Evolutionary conservation across 1,140 invertebrate genomes (phyloP), one percentile per base, ranked within the genome.

Genomic region (Proales similis): DNA sequence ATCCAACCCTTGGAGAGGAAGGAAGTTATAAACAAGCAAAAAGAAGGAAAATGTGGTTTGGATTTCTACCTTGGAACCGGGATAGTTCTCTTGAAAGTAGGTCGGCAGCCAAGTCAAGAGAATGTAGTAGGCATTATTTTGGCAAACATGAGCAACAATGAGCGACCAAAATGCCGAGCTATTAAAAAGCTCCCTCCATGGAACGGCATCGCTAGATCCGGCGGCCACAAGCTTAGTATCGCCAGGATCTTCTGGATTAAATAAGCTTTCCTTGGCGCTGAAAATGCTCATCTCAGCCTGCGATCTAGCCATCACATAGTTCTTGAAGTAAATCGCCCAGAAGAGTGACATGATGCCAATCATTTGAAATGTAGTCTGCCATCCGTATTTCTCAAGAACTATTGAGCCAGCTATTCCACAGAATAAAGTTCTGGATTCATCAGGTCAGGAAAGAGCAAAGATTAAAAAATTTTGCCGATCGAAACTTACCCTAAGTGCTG

Each of bases 71-170:
- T 82, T 83, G 32, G 81, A 81, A 62, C 81, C 77, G 5, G 83
- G 83, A 68, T 81, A 85, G 14, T 79, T 84, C 68, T 86, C 84
- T 70, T 85, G 82, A 68, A 86, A 86, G 71, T 85, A 86, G 26
- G 83, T 85, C 42, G 84, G 85, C 68, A 86, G 77, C 84, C 85
- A 86, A 11, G 83, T 84, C 20, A 86, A 75, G 60, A 86, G 71
- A 57, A 85, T 82, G 68, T 83, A 85, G 70, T 84, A 86, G 66
- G 83, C 83, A 74, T 85, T 85, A 70, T 83, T 84, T 74, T 85
- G 82, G 72, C 83, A 84, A 65, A 85, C 83, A 72, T 86, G 84
- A 47, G 82, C 82, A 66, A 84, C 74, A 2, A 85, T 78, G 74
- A 85, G 67, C 74, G 82, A 77, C 78, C 81, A 83, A 67, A 83